A percentile compares a stretch with the other conserved stretches of the same genome.
phyloP scores from a whole-genome alignment of 2,113 vertebrate species.

The Hipposideros armiger region DNA sequence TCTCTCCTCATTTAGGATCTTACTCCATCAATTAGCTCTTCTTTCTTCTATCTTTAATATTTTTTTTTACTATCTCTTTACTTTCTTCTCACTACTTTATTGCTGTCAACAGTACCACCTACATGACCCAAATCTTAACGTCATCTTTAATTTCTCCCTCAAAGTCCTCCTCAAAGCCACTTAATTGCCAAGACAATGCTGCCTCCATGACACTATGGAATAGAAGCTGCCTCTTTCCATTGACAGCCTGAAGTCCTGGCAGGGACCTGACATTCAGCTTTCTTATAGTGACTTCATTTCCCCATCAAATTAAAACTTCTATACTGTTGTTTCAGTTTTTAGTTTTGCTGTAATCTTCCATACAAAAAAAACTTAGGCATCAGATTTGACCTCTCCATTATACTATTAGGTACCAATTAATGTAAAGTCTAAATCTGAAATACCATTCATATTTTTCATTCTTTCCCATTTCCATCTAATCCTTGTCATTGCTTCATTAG shows the following conservation, averaged over 20 bases:
- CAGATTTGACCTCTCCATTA: constrained; percentile 22
- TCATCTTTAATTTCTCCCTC: not conserved
- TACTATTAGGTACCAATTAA: not conserved
- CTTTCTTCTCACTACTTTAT: not conserved
- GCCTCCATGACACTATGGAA: not conserved
- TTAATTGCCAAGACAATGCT: not conserved
- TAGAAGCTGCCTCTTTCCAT: not conserved
- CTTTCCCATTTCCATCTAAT: not conserved
- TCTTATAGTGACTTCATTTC: not conserved
- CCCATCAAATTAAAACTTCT: not conserved
- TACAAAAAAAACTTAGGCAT: not conserved
- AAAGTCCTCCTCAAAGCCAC: not conserved
- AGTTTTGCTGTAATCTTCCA: not conserved
- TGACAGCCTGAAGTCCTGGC: not conserved
- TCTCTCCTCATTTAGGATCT: not conserved
- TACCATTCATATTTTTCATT: not conserved
- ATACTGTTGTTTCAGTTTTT: constrained; percentile 2
- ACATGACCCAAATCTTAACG: not conserved
- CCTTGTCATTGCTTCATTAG: not conserved
- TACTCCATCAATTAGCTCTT: not conserved
- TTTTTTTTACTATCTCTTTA: not conserved
- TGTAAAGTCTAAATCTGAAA: not conserved
- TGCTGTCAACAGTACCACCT: not conserved
- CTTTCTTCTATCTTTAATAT: not conserved
- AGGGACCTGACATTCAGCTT: not conserved